These are phyloP conservation scores for Spodoptera litura DNA, from an alignment of 1,140 invertebrate species.

Conservation along the genomic window DNA sequence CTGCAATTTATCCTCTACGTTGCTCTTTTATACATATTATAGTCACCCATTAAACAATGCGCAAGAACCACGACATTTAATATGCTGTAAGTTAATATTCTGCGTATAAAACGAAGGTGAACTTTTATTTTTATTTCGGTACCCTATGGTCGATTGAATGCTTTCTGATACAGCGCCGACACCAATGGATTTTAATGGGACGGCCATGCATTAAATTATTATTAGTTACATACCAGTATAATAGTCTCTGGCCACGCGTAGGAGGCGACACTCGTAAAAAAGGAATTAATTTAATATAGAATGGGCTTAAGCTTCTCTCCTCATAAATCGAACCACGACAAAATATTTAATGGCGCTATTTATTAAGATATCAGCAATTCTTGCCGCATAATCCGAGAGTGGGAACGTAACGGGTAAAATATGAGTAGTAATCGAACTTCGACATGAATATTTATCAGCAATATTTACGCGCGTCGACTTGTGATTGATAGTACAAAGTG, in stretches of 20 bases:
- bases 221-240: conserved; percentile 73
- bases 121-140: conserved; percentile 58
- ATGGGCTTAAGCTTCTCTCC: conserved; percentile 61
- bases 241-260: conserved; percentile 63
- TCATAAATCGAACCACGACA: conserved; percentile 63
- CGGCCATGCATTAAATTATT: conserved; percentile 81
- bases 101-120: conserved; percentile 50
- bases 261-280: conserved; percentile 70
- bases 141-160: conserved; percentile 66
- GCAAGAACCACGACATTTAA: conserved; percentile 37
- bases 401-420: conserved; percentile 34
- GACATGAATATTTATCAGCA: conserved; percentile 44
- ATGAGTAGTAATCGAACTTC: conserved; percentile 32
- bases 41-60: conserved; percentile 19
- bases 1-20: neutral
- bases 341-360: conserved; percentile 63
- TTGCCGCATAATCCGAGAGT: conserved; percentile 38
- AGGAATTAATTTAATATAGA: conserved; percentile 74
- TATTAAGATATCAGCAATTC: conserved; percentile 55
- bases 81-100: conserved; percentile 48
- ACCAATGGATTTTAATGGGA: conserved; percentile 82
- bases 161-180: conserved; percentile 64
- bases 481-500: conserved; percentile 46
- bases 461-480: conserved; percentile 37
- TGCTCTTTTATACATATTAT: neutral